phyloP scores from a whole-genome alignment of 2,113 vertebrate species.

The Oxyura jamaicensis region DNA sequence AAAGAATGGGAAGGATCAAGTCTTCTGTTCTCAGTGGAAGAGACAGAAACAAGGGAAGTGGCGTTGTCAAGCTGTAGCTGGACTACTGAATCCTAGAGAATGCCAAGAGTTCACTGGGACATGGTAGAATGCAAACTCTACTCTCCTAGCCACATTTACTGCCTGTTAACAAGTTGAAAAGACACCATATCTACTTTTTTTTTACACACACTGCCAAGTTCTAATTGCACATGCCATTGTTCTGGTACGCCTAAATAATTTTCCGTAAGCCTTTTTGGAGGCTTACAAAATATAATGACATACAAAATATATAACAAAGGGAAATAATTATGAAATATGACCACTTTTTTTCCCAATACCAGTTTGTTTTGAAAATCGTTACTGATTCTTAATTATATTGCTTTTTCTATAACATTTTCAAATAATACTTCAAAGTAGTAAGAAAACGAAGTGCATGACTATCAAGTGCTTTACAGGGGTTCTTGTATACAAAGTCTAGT shows the following conservation, averaged over 20 bases:
- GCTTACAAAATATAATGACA: not conserved
- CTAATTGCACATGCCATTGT: conserved; percentile 18
- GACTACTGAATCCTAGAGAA: conserved; percentile 1
- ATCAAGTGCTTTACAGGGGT: not conserved
- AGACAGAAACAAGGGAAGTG: not conserved
- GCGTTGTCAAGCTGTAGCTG: not conserved
- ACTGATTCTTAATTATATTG: not conserved
- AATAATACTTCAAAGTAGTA: not conserved
- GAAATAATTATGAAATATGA: not conserved
- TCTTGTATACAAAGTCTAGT: not conserved
- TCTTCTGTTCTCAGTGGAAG: not conserved
- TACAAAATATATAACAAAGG: not conserved
- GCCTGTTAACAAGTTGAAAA: conserved; percentile 43
- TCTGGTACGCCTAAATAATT: conserved; percentile 32
- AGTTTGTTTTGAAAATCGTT: not conserved
- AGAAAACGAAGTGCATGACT: not conserved
- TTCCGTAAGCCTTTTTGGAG: conserved; percentile 13
- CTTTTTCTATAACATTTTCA: not conserved
- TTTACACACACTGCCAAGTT: conserved; percentile 29
- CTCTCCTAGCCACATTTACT: conserved; percentile 17
- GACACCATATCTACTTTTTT: conserved; percentile 27
- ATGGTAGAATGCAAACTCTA: not conserved
- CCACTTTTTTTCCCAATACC: not conserved
- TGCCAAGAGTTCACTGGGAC: not conserved
- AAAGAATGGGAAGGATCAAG: not conserved